Conservation (phyloP, 2,888 invertebrate species). For the Lasioglossum oenotherae region DNA sequence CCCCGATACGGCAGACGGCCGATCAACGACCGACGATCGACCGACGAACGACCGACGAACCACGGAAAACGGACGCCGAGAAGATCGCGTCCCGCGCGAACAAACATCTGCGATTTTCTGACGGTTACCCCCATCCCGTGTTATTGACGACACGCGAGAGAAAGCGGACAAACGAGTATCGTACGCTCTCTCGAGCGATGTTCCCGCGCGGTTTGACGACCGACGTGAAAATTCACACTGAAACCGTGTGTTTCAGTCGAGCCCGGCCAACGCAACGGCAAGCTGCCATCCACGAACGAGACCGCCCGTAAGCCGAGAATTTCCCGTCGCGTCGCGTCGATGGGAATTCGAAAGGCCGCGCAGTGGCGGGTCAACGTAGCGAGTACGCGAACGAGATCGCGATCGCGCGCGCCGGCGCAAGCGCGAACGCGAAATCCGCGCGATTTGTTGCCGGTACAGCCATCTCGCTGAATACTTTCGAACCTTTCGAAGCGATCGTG, state of each 20-base stretch:
- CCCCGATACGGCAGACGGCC: constrained; percentile 3
- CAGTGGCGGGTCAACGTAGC: background rate
- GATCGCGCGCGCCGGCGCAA: too few species aligned
- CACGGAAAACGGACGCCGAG: background rate
- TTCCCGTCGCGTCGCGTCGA: background rate
- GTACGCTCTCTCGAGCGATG: constrained; percentile 5
- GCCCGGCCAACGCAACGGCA: background rate
- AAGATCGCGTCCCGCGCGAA: constrained; percentile 27
- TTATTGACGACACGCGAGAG: constrained; percentile 24
- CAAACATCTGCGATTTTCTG: constrained; percentile 42
- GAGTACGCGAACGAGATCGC: background rate
- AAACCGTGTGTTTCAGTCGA: background rate
- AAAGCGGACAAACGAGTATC: constrained; percentile 47
- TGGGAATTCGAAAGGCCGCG: background rate
- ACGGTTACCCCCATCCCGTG: constrained; percentile 17
- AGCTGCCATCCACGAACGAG: background rate
- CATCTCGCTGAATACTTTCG: constrained; percentile 54
- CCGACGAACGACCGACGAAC: background rate
- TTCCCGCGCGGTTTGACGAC: background rate
- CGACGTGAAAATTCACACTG: background rate
- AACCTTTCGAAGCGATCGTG: constrained; percentile 1
- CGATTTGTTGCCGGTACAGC: constrained; percentile 37
- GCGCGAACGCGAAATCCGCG: background rate
- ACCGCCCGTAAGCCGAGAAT: background rate
- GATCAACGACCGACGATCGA: background rate